Evolutionary conservation across 2,888 invertebrate species (phyloP).

Genomic region (Cyaniris semiargus): DNA sequence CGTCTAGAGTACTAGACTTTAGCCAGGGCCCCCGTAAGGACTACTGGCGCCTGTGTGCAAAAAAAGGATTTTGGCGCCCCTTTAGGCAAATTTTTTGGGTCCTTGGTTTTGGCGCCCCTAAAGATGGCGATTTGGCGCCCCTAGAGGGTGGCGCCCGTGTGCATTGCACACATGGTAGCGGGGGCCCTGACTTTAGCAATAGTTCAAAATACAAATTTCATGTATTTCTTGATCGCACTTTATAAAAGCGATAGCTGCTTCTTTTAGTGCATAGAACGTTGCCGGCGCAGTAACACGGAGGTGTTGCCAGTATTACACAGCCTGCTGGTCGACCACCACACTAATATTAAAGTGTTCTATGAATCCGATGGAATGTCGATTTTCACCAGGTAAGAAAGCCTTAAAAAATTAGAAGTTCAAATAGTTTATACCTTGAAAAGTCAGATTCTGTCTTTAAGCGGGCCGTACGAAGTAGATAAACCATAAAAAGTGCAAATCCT

Average conservation of each 20-base stretch:
- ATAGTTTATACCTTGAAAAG: not conserved
- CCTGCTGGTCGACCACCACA: constrained; percentile 54
- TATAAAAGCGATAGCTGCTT: not conserved
- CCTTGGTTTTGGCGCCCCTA: no score
- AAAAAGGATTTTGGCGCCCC: no score
- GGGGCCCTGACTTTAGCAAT: not conserved
- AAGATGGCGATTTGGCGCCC: no score
- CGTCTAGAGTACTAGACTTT: no score
- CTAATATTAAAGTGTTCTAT: constrained; percentile 57
- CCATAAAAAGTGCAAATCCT: no score
- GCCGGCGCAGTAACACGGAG: constrained; percentile 52
- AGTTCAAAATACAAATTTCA: not conserved
- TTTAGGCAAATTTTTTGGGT: no score
- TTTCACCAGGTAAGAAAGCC: constrained; percentile 56
- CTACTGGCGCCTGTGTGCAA: no score
- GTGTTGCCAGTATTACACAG: constrained; percentile 57
- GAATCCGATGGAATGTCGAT: constrained; percentile 57
- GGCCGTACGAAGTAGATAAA: no score
- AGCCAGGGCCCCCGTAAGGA: no score
- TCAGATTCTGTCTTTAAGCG: no score
- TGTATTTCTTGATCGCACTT: not conserved
- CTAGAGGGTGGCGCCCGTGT: no score
- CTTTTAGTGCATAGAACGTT: constrained; percentile 58
- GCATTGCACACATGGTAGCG: no score
- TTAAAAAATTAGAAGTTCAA: not conserved